A percentile compares a stretch with the other conserved stretches of the same genome.
Conservation (phyloP, 2,797 vertebrate species). For the Dromococcyx pavoninus region DNA sequence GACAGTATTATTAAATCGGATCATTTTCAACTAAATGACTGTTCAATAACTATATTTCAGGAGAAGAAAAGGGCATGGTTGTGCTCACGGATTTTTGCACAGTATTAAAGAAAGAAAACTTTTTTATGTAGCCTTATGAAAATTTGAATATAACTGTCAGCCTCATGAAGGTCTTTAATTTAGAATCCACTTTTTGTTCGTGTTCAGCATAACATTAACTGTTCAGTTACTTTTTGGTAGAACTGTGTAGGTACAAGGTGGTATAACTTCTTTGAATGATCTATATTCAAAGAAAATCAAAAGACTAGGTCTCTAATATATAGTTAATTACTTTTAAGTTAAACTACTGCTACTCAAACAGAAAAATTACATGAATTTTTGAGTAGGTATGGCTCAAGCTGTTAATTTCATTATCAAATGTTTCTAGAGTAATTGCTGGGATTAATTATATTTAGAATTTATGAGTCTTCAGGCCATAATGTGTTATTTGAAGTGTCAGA, state of each 20-base stretch:
- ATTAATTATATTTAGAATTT: constrained; percentile 1
- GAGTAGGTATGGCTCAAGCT: background rate
- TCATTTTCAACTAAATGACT: constrained; percentile 7
- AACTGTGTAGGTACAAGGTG: background rate
- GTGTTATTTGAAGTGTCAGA: background rate
- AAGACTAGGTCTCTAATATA: background rate
- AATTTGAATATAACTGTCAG: background rate
- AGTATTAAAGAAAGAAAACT: background rate
- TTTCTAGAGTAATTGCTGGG: background rate
- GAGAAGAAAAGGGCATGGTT: background rate
- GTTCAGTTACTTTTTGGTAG: background rate
- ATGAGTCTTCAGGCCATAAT: background rate
- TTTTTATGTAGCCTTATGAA: background rate
- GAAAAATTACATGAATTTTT: background rate
- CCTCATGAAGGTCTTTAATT: background rate
- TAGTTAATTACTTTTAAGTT: background rate
- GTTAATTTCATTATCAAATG: background rate
- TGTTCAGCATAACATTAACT: background rate
- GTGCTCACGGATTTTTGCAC: background rate
- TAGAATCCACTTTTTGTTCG: constrained; percentile 8
- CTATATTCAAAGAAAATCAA: background rate
- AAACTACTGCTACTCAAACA: background rate
- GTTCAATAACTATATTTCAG: background rate
- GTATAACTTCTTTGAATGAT: background rate
- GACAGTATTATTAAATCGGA: constrained; percentile 19